A percentile compares a stretch with the other conserved stretches of the same genome.
Conservation (phyloP, 2,113 vertebrate genomes). For the Ornithorhynchus anatinus region DNA sequence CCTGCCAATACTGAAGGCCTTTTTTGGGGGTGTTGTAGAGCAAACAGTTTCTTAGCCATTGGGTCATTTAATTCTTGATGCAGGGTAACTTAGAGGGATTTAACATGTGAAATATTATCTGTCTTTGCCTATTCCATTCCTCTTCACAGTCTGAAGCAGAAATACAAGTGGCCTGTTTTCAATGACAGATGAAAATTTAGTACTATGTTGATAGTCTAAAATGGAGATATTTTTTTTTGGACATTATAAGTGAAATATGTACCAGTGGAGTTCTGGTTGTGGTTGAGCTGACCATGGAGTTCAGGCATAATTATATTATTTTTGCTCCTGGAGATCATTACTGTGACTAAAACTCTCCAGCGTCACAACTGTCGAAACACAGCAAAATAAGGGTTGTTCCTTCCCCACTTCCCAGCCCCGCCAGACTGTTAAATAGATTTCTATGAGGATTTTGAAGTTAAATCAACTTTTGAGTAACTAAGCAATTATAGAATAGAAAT, state of each 20-base stretch:
- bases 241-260: constrained; percentile 63
- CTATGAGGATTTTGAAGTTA: constrained; percentile 51
- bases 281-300: constrained; percentile 64
- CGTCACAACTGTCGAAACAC: constrained; percentile 60
- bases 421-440: constrained; percentile 49
- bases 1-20: no score
- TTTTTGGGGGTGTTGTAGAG: no score
- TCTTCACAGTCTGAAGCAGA: constrained; percentile 45
- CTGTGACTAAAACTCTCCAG: constrained; percentile 60
- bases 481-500: constrained; percentile 47
- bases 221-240: constrained; percentile 68
- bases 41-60: constrained; percentile 26
- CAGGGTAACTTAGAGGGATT: constrained; percentile 46
- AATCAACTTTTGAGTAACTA: constrained; percentile 55
- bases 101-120: constrained; percentile 51
- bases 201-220: constrained; percentile 64
- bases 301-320: constrained; percentile 75
- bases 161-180: constrained; percentile 63
- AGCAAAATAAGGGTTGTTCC: constrained; percentile 47
- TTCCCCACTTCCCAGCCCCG: constrained; percentile 60
- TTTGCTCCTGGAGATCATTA: constrained; percentile 73
- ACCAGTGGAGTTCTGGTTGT: constrained; percentile 60
- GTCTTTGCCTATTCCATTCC: constrained; percentile 9
- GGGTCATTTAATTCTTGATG: constrained; percentile 25
- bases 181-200: constrained; percentile 71